Base-by-base conservation (phyloP, 2,113 vertebrate genomes). In the Calyptomena viridis region DNA sequence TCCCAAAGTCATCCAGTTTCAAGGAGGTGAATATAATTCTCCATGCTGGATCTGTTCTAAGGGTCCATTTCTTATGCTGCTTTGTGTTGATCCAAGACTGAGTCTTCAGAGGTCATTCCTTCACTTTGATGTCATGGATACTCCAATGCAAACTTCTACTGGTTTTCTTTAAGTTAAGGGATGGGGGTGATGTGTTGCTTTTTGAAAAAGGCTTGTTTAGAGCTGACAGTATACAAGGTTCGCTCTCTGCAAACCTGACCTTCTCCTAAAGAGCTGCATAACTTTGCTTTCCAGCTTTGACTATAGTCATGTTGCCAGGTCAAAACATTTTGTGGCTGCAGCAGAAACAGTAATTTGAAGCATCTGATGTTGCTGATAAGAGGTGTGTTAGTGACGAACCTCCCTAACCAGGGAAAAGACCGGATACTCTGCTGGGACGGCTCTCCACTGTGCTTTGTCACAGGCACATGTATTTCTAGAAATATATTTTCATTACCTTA, bases 381-480 rank as follows among this genome's bases (percentile, higher is more conserved):
- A 62, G 14, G 4, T 9, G 9, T 14, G 21, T 21, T 52, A 27
- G 40, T 31, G 67, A 75, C 12, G 40, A 12, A 46, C 2, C 20
- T 89, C 59, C n/a, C 39, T 17, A 21, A 46, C 35, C 62, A 63
- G 9, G 35, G 22, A 74, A 40, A 21, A 71, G 22, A 19, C 33
- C 7, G 5, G 11, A 21, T 3, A 4, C 6, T 77, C 19, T 40
- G 23, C 22, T 50, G 12, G 31, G 53, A 20, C 28, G 39, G 20
- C 37, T 64, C 7, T 30, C 16, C 47, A 7, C 25, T 0, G 0
- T 20, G 12, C 23, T 11, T 66, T 1, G 0, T 33, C 30, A 50
- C 31, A 52, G 23, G 27, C 11, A 23, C 1, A 1, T 55, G 25
- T 23, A 8, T 15, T 19, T n/a, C 39, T 28, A 14, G 8, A 33